A percentile compares a stretch with the other conserved stretches of the same genome.
Conservation (phyloP, 1,140 invertebrate genomes). For the Maconellicoccus hirsutus region DNA sequence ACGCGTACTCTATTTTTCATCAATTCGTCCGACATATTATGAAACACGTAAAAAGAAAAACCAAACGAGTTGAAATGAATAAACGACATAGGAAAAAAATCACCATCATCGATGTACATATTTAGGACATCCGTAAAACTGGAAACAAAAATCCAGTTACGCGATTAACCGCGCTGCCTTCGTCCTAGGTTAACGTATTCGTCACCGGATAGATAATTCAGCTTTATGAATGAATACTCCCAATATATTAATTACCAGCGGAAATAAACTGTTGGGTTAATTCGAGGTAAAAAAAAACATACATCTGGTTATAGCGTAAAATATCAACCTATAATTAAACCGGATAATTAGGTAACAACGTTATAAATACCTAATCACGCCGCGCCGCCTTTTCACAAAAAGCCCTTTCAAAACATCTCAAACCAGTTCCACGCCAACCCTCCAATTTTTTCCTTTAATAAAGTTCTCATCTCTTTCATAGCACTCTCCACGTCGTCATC, state of each 20-base stretch:
- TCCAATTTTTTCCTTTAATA: too few species aligned
- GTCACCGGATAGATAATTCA: not conserved
- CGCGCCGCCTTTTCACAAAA: not conserved
- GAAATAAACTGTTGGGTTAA: not conserved
- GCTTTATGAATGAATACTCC: not conserved
- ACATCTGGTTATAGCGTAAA: not conserved
- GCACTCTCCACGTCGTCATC: too few species aligned
- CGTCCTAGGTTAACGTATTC: not conserved
- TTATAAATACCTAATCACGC: not conserved
- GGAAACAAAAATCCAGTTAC: not conserved
- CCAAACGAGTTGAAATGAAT: too few species aligned
- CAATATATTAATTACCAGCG: not conserved
- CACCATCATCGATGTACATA: too few species aligned
- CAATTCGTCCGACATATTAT: too few species aligned
- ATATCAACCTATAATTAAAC: conserved; percentile 5
- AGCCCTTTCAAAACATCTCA: too few species aligned
- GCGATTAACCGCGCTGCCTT: not conserved
- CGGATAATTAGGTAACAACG: not conserved
- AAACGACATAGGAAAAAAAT: too few species aligned
- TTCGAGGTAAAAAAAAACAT: not conserved
- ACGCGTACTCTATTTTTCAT: too few species aligned
- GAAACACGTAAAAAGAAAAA: too few species aligned
- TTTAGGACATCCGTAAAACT: too few species aligned
- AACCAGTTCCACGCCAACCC: too few species aligned
- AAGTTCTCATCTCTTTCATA: too few species aligned